A percentile compares a stretch with the other conserved stretches of the same genome.
Evolutionary conservation across 2,113 vertebrate genomes (phyloP).

Genomic region (Athene noctua): DNA sequence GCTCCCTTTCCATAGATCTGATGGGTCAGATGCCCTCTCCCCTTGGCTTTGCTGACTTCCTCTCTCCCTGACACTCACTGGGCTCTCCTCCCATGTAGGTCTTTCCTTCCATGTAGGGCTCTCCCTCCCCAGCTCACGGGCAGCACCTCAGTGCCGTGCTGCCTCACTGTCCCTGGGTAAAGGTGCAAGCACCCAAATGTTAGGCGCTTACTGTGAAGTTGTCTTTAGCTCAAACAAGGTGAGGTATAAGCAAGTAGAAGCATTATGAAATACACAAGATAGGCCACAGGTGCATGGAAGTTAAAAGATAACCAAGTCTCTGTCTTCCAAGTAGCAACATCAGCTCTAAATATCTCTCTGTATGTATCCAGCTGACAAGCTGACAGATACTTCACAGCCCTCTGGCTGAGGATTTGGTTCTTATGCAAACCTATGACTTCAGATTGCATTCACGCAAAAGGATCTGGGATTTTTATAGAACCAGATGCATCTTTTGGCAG

Average conservation of each 20-base stretch:
- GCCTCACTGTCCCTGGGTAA: no score
- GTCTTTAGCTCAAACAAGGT: background rate
- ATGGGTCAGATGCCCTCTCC: no score
- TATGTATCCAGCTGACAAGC: slow-evolving; percentile 23
- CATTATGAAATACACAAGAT: background rate
- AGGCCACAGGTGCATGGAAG: slow-evolving; percentile 26
- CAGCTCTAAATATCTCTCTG: slow-evolving; percentile 30
- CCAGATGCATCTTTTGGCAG: slow-evolving; percentile 66
- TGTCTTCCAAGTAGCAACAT: background rate
- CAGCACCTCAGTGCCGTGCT: background rate
- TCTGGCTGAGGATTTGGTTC: slow-evolving; percentile 47
- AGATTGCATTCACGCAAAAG: slow-evolving; percentile 42
- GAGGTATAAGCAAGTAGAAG: background rate
- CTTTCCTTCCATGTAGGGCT: background rate
- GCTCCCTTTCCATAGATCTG: background rate
- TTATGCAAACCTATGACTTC: slow-evolving; percentile 56
- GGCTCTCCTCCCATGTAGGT: background rate
- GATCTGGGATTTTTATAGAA: slow-evolving; percentile 48
- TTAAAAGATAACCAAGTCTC: background rate
- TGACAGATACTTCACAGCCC: slow-evolving; percentile 58
- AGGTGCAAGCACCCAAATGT: background rate
- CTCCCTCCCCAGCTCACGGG: background rate
- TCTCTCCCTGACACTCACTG: rapidly evolving
- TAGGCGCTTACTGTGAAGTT: background rate
- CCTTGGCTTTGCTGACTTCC: background rate